phyloP scores from a whole-genome alignment of 1,140 invertebrate genomes.

The Chironomus tepperi region DNA sequence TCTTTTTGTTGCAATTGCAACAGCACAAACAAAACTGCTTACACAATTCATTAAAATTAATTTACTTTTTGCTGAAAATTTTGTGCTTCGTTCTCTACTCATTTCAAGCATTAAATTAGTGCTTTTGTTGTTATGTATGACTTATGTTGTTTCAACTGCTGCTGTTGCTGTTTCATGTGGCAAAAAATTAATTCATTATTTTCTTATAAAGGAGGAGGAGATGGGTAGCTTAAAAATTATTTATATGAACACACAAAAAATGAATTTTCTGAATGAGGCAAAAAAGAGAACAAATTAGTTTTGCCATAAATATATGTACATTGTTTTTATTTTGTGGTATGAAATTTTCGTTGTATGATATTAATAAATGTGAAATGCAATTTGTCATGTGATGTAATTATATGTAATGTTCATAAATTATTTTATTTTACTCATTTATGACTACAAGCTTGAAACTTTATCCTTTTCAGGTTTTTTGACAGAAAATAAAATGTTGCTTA shows the following conservation, averaged over 20 bases:
- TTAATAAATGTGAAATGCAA: too few relatives aligned
- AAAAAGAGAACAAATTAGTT: conserved; percentile 3
- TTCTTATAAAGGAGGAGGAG: background rate
- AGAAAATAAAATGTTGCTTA: too few relatives aligned
- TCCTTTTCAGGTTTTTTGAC: too few relatives aligned
- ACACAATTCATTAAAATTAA: conserved; percentile 15
- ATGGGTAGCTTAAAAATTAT: too few relatives aligned
- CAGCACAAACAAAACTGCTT: background rate
- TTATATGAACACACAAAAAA: too few relatives aligned
- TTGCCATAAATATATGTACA: background rate
- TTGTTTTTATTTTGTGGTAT: too few relatives aligned
- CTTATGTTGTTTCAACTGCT: background rate
- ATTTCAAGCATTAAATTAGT: conserved; percentile 13
- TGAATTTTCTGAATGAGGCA: background rate
- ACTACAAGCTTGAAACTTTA: too few relatives aligned
- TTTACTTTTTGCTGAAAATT: conserved; percentile 13
- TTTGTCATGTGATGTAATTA: too few relatives aligned
- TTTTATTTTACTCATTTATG: too few relatives aligned
- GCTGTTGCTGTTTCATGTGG: background rate
- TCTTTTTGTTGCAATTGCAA: background rate
- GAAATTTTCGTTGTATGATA: too few relatives aligned
- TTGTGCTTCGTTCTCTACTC: background rate
- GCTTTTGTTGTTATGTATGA: background rate
- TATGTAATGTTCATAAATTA: too few relatives aligned
- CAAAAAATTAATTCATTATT: conserved; percentile 4